Base-by-base conservation (phyloP, 2,113 vertebrate species). In the Urocolius indicus region DNA sequence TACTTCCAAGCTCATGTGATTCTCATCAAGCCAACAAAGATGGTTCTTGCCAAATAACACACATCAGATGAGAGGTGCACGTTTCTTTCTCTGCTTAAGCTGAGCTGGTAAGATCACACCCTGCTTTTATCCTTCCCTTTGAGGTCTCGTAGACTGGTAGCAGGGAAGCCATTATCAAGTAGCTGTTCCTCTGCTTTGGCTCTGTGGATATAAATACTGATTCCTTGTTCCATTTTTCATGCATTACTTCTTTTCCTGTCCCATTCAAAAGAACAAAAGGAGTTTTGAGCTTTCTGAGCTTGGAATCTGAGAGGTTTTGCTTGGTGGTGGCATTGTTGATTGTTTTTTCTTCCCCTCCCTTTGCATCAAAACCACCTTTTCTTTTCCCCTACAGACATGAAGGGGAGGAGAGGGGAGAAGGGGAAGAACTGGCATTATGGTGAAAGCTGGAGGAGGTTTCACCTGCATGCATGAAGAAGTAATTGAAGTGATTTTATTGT, bases 251-350 rank as follows among this genome's bases (percentile, higher is more conserved):
- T 92, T 87, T 69, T 29, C 54, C 52, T 94, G 58, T 29, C 74
- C 94, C 54, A 10, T 57, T 89, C 91, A 86, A 27, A 82, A 85
- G 95, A 76, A 90, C 74, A 85, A 93, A 95, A 93, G 84, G 63
- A 80, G 46, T 72, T 93, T 45, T 74, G 84, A 95, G 87, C 82
- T 73, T 74, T 80, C 77, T 10, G 71, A 89, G 81, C 74, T 30
- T 29, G 66, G 41, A 36, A 66, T 89, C 54, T 34, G 57, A 75
- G 80, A 84, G 82, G 51, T 90, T 93, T 81, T 81, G 24, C 86
- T 90, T 69, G 92, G 38, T 78, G 65, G 45, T 36, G 75, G 62
- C 3, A 0, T 55, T 13, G 58, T 71, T 73, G 41, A 4, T 43
- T 74, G n/a, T n/a, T 57, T 83, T 61, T 52, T 21, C 13, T 55